Base-by-base conservation (phyloP, 92 coral and sea anemone genomes). In the Siderastrea radians region DNA sequence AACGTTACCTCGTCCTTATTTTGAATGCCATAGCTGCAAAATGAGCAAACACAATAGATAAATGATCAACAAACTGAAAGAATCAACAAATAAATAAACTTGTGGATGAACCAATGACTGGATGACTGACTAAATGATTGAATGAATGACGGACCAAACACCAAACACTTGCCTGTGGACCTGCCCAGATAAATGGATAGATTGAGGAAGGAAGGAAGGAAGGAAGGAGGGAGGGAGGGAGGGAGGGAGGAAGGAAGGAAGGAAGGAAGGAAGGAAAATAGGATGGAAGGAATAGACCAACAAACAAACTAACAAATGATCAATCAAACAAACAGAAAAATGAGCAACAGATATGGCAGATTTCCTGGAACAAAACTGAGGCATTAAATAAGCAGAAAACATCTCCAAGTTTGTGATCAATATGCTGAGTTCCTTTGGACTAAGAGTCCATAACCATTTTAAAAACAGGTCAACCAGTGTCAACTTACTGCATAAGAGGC, bases 1-100 rank as follows among this genome's bases (percentile, higher is more conserved):
- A 96, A 96, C 1, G 94, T 95, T 12, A 96, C 94, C 65, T 91
- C 96, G 90, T 96, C 99, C 84, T 91, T 96, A 63, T 86, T 96
- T 80, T 92, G 87, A 55, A 96, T 90, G 69, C 99, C 99, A 92
- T 93, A 96, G 47, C 99, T 96, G 76, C 47, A 90, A 68, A 26
- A 82, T 70, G 13, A 87, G 38, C 38, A 26, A 26, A 26, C 38
- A 26, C 38, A 87, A 57, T 19, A 46, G 7, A 7, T 48, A 26
- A 6, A 72, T 4, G 46, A 26, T 8, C 45, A 19, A 10, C 17
- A n/a, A 9, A 26, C 43, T 2, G 43, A 64, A 10, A 3, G 16
- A 60, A 14, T 60, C 16, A 60, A 60, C 15, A 10, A 3, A 60
- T 10, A 14, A 14, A 10, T 1, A 17, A 17, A 60, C 65, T 60